phyloP scores from a whole-genome alignment of 1,140 invertebrate genomes.

The Drosophila lacertosa region DNA sequence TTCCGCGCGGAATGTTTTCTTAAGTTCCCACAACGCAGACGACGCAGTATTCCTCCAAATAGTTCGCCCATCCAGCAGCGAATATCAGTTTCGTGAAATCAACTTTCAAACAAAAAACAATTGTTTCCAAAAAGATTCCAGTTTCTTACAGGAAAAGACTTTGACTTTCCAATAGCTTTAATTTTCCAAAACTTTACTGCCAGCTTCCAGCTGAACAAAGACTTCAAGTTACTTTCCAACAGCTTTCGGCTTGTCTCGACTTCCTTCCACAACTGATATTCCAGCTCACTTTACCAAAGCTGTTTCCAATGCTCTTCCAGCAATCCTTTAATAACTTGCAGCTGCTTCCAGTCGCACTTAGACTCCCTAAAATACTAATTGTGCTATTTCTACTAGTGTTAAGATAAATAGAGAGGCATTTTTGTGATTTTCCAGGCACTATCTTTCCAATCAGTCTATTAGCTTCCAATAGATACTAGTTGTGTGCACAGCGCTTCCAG shows the following conservation, averaged over 20 bases:
- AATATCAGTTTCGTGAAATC: not conserved
- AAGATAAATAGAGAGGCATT: no score
- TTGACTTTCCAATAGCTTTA: not conserved
- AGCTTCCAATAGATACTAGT: not conserved
- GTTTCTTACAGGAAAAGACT: no score
- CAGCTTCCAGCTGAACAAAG: not conserved
- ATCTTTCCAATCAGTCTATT: constrained; percentile 12
- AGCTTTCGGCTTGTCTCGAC: not conserved
- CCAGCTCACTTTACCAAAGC: not conserved
- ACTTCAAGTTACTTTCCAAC: not conserved
- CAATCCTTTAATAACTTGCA: not conserved
- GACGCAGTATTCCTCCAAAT: constrained; percentile 27
- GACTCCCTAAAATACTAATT: no score
- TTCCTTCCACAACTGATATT: not conserved
- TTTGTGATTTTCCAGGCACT: not conserved
- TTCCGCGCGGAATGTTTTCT: constrained; percentile 40
- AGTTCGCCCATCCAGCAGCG: not conserved
- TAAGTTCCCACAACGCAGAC: constrained; percentile 16
- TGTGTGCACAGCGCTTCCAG: not conserved
- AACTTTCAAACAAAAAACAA: not conserved
- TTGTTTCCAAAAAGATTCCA: no score
- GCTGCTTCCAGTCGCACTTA: not conserved
- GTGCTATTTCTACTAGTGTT: not conserved
- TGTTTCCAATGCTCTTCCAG: not conserved
- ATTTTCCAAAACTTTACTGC: not conserved